These are phyloP conservation scores for Oncorhynchus keta DNA, from an alignment of 2,113 vertebrate genomes.

Conservation along the genomic window DNA sequence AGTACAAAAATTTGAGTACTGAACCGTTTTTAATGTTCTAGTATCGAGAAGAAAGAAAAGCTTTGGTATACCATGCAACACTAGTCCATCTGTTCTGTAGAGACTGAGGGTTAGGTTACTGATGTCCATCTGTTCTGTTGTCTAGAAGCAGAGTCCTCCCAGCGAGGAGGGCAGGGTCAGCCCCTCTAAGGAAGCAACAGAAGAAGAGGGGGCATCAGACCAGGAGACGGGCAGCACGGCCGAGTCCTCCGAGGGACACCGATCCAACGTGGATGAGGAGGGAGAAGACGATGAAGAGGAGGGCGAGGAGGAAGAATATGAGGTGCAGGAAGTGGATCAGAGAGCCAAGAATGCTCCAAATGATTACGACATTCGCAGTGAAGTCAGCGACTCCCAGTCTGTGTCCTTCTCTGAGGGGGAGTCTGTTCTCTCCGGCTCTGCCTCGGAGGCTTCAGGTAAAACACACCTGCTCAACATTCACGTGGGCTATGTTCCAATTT, in stretches of 20 bases:
- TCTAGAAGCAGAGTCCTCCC: constrained; percentile 80
- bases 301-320: constrained; percentile 82
- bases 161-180: constrained; percentile 78
- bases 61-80: too few relatives aligned
- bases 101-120: too few relatives aligned
- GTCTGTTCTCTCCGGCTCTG: constrained; percentile 87
- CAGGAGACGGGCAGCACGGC: constrained; percentile 82
- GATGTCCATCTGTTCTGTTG: constrained; percentile 13
- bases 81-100: too few relatives aligned
- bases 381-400: constrained; percentile 94
- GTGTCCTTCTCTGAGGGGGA: constrained; percentile 92
- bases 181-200: constrained; percentile 82
- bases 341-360: constrained; percentile 79
- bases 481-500: too few relatives aligned
- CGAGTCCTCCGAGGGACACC: constrained; percentile 83
- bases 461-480: constrained; percentile 4
- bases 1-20: too few relatives aligned
- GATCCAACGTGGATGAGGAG: constrained; percentile 68
- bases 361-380: constrained; percentile 95
- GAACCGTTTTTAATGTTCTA: too few relatives aligned
- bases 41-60: too few relatives aligned
- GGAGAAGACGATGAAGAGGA: constrained; percentile 80
- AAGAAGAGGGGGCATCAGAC: constrained; percentile 88
- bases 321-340: constrained; percentile 81
- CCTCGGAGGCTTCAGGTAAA: constrained; percentile 90